A percentile compares a stretch with the other conserved stretches of the same genome.
These are phyloP conservation scores for Rhabditoides inermis DNA, from an alignment of 2,888 invertebrate species.

Conservation along the genomic window DNA sequence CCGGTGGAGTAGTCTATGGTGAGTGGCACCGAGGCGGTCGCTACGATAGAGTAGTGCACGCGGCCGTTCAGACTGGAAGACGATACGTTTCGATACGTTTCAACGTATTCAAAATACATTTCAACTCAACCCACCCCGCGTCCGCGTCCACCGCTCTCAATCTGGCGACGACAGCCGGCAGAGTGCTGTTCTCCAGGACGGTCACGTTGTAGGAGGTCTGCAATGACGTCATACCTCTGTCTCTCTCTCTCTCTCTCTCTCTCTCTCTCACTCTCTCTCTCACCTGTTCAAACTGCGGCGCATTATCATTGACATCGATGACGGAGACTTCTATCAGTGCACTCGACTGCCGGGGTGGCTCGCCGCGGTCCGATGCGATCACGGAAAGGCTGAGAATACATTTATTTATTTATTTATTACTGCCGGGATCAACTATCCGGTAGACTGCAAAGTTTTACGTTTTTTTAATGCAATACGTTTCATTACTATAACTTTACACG, in stretches of 20 bases:
- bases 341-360: conserved; percentile 27
- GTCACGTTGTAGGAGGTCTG: conserved; percentile 35
- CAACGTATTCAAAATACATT: neutral
- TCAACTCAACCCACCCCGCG: conserved; percentile 60
- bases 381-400: conserved; percentile 40
- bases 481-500: neutral
- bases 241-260: no score
- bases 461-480: neutral
- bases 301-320: conserved; percentile 50
- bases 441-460: no score
- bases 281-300: conserved; percentile 55
- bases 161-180: conserved; percentile 73
- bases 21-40: conserved; percentile 77
- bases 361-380: conserved; percentile 42
- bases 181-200: conserved; percentile 73
- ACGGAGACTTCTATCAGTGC: conserved; percentile 45
- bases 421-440: no score
- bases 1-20: conserved; percentile 86
- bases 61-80: conserved; percentile 16
- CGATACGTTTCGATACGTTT: no score
- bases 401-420: neutral
- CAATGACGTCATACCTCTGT: neutral
- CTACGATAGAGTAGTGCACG: conserved; percentile 85
- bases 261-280: conserved; percentile 59
- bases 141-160: conserved; percentile 76